These are phyloP conservation scores for Mesochorus sp. DNA, from an alignment of 2,888 invertebrate genomes.

Conservation along the genomic window DNA sequence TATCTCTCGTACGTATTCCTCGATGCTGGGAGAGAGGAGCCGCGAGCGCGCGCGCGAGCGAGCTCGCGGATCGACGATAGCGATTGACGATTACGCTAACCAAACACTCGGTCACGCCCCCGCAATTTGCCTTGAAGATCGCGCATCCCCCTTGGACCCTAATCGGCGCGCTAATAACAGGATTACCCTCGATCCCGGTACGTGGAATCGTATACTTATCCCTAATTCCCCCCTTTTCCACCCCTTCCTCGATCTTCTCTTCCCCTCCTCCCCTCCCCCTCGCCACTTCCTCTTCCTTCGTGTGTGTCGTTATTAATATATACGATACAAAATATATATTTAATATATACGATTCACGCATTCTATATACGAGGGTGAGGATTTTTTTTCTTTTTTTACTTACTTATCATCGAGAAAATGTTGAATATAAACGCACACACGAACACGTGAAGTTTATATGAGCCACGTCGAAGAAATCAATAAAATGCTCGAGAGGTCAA, in stretches of 20 bases:
- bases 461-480: constrained; percentile 30
- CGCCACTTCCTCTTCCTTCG: not conserved
- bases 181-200: constrained; percentile 75
- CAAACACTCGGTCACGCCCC: constrained; percentile 81
- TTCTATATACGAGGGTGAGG: constrained; percentile 14
- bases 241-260: constrained; percentile 78
- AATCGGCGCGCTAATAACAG: constrained; percentile 82
- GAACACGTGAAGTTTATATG: no score
- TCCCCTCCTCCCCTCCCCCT: constrained; percentile 75
- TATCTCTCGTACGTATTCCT: constrained; percentile 1
- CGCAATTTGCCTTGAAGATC: constrained; percentile 80
- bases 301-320: constrained; percentile 78
- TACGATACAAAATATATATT: constrained; percentile 67
- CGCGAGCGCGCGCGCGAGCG: constrained; percentile 17
- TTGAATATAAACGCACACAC: no score
- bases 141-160: constrained; percentile 78
- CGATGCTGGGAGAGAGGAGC: not conserved
- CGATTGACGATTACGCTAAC: constrained; percentile 81
- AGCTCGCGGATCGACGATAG: constrained; percentile 73
- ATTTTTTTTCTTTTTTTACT: not conserved
- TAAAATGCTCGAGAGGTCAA: constrained; percentile 14
- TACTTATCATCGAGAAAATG: constrained; percentile 15
- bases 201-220: constrained; percentile 80
- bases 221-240: constrained; percentile 75
- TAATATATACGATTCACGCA: constrained; percentile 51